Evolutionary conservation across 2,888 invertebrate species (phyloP).

Genomic region (Prenolepis imparis): DNA sequence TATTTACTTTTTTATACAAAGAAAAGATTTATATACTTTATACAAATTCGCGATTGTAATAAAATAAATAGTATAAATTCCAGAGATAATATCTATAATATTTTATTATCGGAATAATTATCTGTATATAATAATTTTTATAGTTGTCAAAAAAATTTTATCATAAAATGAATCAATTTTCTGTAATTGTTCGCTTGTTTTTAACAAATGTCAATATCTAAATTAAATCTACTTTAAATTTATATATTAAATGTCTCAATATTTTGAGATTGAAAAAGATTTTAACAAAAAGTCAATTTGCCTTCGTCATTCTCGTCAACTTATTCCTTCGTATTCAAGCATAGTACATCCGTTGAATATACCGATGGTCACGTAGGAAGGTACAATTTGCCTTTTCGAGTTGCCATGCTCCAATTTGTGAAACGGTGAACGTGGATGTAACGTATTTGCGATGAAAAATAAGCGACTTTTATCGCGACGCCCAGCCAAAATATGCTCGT

Average conservation of each 20-base stretch:
- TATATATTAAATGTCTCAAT: background rate
- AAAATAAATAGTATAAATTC: constrained; percentile 4
- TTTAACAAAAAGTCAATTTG: background rate
- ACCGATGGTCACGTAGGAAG: constrained; percentile 36
- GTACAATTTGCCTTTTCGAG: background rate
- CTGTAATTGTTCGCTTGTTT: background rate
- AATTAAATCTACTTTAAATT: constrained; percentile 10
- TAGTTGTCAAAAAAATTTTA: background rate
- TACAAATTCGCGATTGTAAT: background rate
- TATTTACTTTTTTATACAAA: background rate
- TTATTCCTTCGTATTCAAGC: background rate
- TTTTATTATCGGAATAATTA: background rate
- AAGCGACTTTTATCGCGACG: constrained; percentile 20
- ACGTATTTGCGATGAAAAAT: constrained; percentile 23
- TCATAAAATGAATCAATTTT: background rate
- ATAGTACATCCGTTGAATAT: constrained; percentile 5
- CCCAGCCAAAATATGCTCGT: constrained; percentile 21
- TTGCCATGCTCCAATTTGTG: constrained; percentile 12
- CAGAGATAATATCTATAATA: background rate
- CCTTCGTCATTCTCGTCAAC: background rate
- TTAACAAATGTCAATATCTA: background rate
- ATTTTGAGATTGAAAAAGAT: background rate
- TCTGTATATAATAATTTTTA: background rate
- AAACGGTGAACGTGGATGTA: background rate
- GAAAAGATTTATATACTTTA: background rate